Conservation (phyloP, 2,888 invertebrate genomes). For the Drosophila nigricruria region DNA sequence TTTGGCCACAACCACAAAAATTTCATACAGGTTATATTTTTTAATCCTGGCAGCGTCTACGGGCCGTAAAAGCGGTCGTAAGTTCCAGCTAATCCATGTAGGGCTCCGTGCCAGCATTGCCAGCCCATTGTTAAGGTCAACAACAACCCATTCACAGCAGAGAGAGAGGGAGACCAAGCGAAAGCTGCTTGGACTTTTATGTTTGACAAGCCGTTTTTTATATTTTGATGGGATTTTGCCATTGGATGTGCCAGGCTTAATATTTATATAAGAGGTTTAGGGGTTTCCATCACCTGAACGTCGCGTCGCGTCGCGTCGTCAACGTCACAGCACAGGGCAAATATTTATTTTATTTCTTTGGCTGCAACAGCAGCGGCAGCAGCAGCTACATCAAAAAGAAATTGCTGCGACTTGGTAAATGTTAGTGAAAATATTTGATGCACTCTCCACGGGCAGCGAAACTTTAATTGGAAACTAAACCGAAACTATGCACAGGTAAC, state of each 20-base stretch:
- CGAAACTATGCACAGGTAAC: slow-evolving; percentile 1
- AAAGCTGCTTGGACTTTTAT: slow-evolving; percentile 41
- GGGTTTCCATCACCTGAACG: slow-evolving; percentile 9
- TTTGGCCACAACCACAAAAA: slow-evolving; percentile 15
- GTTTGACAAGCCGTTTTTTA: slow-evolving; percentile 42
- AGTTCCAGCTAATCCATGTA: slow-evolving; percentile 61
- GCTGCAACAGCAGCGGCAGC: slow-evolving; percentile 29
- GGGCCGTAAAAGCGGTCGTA: slow-evolving; percentile 43
- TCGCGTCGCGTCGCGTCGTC: slow-evolving; percentile 30
- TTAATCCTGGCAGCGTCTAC: slow-evolving; percentile 38
- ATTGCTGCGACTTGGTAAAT: slow-evolving; percentile 23
- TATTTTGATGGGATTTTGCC: slow-evolving; percentile 61
- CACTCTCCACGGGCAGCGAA: slow-evolving; percentile 16
- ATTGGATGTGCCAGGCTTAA: slow-evolving; percentile 50
- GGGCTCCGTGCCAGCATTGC: slow-evolving; percentile 31
- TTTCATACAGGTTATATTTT: slow-evolving; percentile 27
- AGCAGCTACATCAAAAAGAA: slow-evolving; percentile 31
- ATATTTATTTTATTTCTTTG: slow-evolving; percentile 61
- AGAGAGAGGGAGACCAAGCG: background rate
- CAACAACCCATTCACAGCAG: slow-evolving; percentile 27
- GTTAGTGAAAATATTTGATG: slow-evolving; percentile 24
- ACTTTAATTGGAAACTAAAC: slow-evolving; percentile 43
- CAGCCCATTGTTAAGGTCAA: slow-evolving; percentile 67
- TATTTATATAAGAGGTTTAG: slow-evolving; percentile 58
- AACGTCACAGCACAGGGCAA: slow-evolving; percentile 42